These are phyloP conservation scores for Mylabris sibirica DNA, from an alignment of 2,888 invertebrate species.

Conservation along the genomic window DNA sequence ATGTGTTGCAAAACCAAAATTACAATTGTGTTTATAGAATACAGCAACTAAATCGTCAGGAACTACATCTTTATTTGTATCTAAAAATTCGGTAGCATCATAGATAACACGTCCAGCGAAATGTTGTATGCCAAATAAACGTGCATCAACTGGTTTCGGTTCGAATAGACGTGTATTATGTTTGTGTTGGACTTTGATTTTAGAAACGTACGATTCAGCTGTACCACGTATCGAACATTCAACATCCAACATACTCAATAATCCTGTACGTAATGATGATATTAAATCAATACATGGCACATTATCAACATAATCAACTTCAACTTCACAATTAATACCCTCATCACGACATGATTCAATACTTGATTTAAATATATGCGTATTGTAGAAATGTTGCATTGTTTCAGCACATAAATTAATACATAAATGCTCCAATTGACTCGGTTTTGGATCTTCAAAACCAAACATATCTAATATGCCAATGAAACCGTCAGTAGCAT, in stretches of 20 bases:
- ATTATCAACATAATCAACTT: constrained; percentile 93
- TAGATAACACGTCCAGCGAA: constrained; percentile 88
- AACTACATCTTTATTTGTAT: constrained; percentile 90
- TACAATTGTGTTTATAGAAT: constrained; percentile 91
- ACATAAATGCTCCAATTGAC: constrained; percentile 91
- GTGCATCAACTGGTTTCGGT: constrained; percentile 78
- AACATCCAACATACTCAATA: constrained; percentile 90
- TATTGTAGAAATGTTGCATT: constrained; percentile 98
- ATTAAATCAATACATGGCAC: constrained; percentile 96
- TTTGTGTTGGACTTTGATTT: constrained; percentile 81
- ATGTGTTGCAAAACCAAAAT: constrained; percentile 96
- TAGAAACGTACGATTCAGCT: constrained; percentile 81
- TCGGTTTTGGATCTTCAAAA: constrained; percentile 90
- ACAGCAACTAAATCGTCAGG: constrained; percentile 92
- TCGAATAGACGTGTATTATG: constrained; percentile 84
- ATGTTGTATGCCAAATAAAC: constrained; percentile 90
- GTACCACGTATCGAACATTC: constrained; percentile 87
- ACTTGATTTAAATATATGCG: constrained; percentile 93
- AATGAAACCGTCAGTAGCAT: constrained; percentile 94
- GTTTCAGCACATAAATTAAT: constrained; percentile 96
- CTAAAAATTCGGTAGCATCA: constrained; percentile 88
- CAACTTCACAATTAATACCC: constrained; percentile 87
- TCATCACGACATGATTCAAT: constrained; percentile 94
- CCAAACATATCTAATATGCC: constrained; percentile 97
- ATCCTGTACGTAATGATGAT: constrained; percentile 88